A percentile compares a stretch with the other conserved stretches of the same genome.
These are phyloP conservation scores for Phrynocephalus guinanensis DNA, from an alignment of 2,797 vertebrate genomes.

Conservation along the genomic window DNA sequence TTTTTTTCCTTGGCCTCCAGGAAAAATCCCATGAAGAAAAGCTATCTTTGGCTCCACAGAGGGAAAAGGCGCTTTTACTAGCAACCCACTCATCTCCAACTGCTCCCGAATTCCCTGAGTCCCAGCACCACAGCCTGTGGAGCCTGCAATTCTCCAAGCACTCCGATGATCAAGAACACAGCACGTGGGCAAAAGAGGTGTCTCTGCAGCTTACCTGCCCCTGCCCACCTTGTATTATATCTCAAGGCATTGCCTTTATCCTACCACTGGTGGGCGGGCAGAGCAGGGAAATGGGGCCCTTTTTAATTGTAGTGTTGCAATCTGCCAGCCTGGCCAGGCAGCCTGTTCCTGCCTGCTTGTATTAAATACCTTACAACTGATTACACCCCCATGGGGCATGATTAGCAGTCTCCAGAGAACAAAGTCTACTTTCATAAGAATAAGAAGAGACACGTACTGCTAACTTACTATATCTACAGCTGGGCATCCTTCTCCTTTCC, in stretches of 20 bases:
- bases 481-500: conserved; percentile 54
- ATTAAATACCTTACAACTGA: conserved; percentile 85
- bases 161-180: conserved; percentile 47
- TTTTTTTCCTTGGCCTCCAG: conserved; percentile 47
- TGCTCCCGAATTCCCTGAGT: conserved; percentile 20
- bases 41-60: conserved; percentile 7
- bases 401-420: conserved; percentile 83
- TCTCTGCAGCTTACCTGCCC: conserved; percentile 56
- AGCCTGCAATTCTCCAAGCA: conserved; percentile 36
- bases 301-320: conserved; percentile 82
- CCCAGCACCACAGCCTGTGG: conserved; percentile 48
- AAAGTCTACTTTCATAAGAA: conserved; percentile 85
- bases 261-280: conserved; percentile 68
- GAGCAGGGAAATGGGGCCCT: conserved; percentile 73
- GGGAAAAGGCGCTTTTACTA: conserved; percentile 33
- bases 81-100: conserved; percentile 43
- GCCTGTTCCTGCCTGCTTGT: conserved; percentile 81
- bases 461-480: conserved; percentile 76
- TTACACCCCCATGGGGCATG: conserved; percentile 83
- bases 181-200: conserved; percentile 58
- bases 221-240: conserved; percentile 63
- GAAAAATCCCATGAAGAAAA: conserved; percentile 59
- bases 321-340: conserved; percentile 76
- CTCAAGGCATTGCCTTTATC: conserved; percentile 65
- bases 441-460: conserved; percentile 78